phyloP scores from a whole-genome alignment of 2,113 vertebrate genomes.

The Saccopteryx leptura region DNA sequence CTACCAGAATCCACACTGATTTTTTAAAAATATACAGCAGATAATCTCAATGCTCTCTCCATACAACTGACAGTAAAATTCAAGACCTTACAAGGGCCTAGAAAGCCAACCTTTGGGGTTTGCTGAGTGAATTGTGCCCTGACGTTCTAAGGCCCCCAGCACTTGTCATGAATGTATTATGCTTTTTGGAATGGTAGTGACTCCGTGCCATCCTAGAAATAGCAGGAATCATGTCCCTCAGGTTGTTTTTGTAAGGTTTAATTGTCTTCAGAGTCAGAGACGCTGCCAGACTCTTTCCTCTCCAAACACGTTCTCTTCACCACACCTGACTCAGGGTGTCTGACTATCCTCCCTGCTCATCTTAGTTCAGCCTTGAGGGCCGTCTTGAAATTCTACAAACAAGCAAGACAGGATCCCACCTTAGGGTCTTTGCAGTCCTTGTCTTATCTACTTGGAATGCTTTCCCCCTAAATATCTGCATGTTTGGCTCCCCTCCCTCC shows the following conservation, averaged over 20 bases:
- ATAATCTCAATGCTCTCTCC: neutral
- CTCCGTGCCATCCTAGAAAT: neutral
- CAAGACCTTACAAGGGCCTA: neutral
- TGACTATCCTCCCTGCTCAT: neutral
- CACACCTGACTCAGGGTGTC: neutral
- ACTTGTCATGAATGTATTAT: neutral
- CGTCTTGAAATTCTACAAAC: neutral
- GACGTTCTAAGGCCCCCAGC: neutral
- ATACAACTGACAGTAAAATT: neutral
- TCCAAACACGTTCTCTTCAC: no score
- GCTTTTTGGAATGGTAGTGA: neutral
- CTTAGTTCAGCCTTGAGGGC: no score
- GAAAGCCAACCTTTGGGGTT: neutral
- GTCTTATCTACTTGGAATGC: neutral
- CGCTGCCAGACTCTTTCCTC: neutral
- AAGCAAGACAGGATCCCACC: neutral
- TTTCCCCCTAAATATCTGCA: neutral
- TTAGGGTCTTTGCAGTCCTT: neutral
- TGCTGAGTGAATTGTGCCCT: neutral
- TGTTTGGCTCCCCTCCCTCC: neutral
- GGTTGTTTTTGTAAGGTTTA: neutral
- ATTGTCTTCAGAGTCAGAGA: neutral
- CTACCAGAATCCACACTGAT: neutral
- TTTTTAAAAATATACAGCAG: neutral
- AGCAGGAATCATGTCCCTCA: neutral